A percentile compares a stretch with the other conserved stretches of the same genome.
Evolutionary conservation across 2,888 invertebrate genomes (phyloP).

Genomic region (Leptothorax acervorum): DNA sequence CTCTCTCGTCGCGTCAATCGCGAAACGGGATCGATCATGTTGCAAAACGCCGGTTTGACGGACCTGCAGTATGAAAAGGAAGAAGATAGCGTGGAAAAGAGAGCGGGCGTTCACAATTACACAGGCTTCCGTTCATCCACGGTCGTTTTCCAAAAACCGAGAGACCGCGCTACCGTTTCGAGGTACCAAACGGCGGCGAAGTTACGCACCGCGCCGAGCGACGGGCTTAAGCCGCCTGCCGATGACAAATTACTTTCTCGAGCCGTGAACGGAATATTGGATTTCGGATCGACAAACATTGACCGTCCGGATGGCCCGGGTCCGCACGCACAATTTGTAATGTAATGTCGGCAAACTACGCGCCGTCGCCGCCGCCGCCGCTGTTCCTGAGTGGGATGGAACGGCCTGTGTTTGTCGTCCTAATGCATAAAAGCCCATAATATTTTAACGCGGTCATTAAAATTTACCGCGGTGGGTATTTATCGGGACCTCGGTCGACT

Average conservation of each 20-base stretch:
- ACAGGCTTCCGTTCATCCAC: not conserved
- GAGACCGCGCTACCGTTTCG: conserved; percentile 25
- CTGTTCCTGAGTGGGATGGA: conserved; percentile 36
- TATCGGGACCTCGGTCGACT: conserved; percentile 62
- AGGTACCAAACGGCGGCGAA: not conserved
- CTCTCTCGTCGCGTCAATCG: not conserved
- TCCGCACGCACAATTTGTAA: conserved; percentile 76
- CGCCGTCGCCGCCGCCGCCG: conserved; percentile 14
- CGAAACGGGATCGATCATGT: not conserved
- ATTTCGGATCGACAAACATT: conserved; percentile 76
- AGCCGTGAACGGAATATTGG: conserved; percentile 72
- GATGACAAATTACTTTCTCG: conserved; percentile 80
- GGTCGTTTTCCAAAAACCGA: not conserved
- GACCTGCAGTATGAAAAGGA: not conserved
- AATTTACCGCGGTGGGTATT: conserved; percentile 65
- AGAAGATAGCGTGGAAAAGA: not conserved
- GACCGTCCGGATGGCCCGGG: conserved; percentile 65
- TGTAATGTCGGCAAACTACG: conserved; percentile 68
- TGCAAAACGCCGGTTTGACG: not conserved
- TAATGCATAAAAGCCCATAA: conserved; percentile 71
- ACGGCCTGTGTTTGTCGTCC: conserved; percentile 65
- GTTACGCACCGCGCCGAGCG: not conserved
- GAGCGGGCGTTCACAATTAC: not conserved
- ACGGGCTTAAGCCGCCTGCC: conserved; percentile 7
- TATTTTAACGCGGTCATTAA: conserved; percentile 71